Percentiles rank a stretch among this genome's conserved stretches.
phyloP scores from a whole-genome alignment of 2,888 invertebrate genomes.

The Pocota personata region DNA sequence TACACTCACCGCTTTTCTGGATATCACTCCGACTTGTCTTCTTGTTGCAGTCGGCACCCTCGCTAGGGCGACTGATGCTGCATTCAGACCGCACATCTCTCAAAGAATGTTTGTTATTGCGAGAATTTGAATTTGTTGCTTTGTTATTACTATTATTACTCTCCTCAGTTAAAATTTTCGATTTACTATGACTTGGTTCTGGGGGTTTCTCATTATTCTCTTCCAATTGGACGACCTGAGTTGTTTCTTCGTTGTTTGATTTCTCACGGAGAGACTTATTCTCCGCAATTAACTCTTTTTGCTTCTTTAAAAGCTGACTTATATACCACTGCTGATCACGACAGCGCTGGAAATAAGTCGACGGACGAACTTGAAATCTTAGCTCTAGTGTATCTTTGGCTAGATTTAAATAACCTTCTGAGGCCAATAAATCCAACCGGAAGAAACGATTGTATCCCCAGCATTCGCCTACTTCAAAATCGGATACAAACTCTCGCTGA shows the following conservation, averaged over 20 bases:
- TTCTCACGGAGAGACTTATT: constrained; percentile 83
- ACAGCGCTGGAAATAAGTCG: constrained; percentile 96
- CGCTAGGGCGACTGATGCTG: neutral
- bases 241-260: constrained; percentile 25
- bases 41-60: constrained; percentile 17
- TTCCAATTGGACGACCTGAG: constrained; percentile 21
- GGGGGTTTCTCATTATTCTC: constrained; percentile 35
- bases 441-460: constrained; percentile 98
- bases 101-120: neutral
- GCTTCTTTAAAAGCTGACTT: constrained; percentile 90
- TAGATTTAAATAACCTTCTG: constrained; percentile 94
- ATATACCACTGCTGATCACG: constrained; percentile 97
- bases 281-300: constrained; percentile 91
- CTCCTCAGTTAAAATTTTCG: constrained; percentile 18
- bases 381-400: constrained; percentile 92
- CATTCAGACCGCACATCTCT: constrained; percentile 37
- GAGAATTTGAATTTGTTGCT: neutral
- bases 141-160: neutral
- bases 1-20: constrained; percentile 64
- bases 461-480: constrained; percentile 97
- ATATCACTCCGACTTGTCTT: constrained; percentile 58
- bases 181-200: constrained; percentile 17
- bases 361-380: constrained; percentile 91
- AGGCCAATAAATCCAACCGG: constrained; percentile 92
- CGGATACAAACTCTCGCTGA: constrained; percentile 96